phyloP scores from a whole-genome alignment of 2,888 invertebrate species.

The Proisotoma minuta region DNA sequence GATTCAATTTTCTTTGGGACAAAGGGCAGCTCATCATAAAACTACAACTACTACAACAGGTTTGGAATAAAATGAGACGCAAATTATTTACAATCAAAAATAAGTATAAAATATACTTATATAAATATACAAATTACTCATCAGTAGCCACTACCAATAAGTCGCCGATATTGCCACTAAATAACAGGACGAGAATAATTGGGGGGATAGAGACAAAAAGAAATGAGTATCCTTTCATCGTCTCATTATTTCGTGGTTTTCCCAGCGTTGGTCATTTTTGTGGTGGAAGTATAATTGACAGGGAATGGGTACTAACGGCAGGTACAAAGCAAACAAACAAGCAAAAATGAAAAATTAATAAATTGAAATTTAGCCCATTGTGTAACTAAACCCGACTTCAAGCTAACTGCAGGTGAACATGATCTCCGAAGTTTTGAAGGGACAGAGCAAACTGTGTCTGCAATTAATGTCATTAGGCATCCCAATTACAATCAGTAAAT shows the following conservation, averaged over 20 bases:
- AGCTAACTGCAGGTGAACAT: constrained; percentile 25
- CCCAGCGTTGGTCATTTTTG: constrained; percentile 19
- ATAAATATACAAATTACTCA: too few species aligned
- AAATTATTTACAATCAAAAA: too few species aligned
- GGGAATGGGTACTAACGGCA: constrained; percentile 24
- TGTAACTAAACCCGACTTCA: constrained; percentile 19
- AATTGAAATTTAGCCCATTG: constrained; percentile 23
- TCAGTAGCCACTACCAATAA: too few species aligned
- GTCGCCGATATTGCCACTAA: too few species aligned
- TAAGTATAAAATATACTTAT: too few species aligned
- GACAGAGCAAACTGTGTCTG: constrained; percentile 16
- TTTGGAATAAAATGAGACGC: too few species aligned
- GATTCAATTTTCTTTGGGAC: too few species aligned
- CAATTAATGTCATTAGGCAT: constrained; percentile 19
- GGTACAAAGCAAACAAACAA: constrained; percentile 7
- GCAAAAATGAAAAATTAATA: too few species aligned
- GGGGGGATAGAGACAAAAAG: constrained; percentile 21
- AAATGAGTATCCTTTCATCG: constrained; percentile 29
- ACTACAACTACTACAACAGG: too few species aligned
- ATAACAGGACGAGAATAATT: constrained; percentile 9
- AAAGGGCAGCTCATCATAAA: too few species aligned
- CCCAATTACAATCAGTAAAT: constrained; percentile 22
- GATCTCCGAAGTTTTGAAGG: constrained; percentile 15
- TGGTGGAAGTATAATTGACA: constrained; percentile 22
- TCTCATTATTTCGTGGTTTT: constrained; percentile 13